Evolutionary conservation across 2,113 vertebrate genomes (phyloP).

Genomic region (Toxostoma redivivum): DNA sequence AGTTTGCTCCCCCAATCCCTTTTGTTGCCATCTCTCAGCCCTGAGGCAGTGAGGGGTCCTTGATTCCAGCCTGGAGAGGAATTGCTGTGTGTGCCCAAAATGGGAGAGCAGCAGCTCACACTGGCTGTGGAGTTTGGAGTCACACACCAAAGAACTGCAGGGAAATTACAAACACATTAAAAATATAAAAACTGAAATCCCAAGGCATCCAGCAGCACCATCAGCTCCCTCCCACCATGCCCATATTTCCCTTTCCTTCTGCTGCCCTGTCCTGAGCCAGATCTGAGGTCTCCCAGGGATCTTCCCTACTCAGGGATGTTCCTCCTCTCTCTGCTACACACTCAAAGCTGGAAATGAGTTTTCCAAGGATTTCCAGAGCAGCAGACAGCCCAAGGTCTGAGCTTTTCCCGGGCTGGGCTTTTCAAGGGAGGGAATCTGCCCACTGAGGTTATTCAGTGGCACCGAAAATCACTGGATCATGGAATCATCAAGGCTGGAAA

Average conservation of each 20-base stretch:
- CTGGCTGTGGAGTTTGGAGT: accelerated
- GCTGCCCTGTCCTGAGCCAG: background rate
- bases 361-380: accelerated
- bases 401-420: background rate
- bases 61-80: background rate
- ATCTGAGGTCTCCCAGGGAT: background rate
- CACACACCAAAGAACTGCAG: accelerated
- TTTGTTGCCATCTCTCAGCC: background rate
- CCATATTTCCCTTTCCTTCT: background rate
- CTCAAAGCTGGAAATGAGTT: background rate
- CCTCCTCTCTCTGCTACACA: accelerated
- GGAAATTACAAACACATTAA: accelerated
- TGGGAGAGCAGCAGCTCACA: background rate
- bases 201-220: background rate
- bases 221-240: background rate
- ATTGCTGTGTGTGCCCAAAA: background rate
- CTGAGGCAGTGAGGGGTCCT: background rate
- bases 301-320: too few species aligned
- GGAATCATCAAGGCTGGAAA: background rate
- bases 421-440: background rate
- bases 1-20: background rate
- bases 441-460: background rate
- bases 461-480: too few species aligned
- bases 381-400: background rate
- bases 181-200: background rate